Evolutionary conservation across 23 tunicate species (phyloP).

Genomic region (Trididemnum nubilum): DNA sequence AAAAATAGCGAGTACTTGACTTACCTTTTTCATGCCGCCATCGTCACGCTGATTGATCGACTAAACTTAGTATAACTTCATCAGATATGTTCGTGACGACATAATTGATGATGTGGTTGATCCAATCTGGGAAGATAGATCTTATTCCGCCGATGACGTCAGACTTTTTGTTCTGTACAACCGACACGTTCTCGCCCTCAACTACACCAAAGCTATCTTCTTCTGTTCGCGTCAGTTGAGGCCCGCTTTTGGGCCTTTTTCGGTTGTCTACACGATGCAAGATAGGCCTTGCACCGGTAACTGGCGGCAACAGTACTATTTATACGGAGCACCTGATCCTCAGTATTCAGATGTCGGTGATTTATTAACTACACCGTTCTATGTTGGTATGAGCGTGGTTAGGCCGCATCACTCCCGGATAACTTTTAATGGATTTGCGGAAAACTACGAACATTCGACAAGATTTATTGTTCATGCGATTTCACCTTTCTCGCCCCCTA

Average conservation of each 20-base stretch:
- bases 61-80: too few relatives aligned
- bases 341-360: not conserved
- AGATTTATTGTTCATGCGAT: constrained; percentile 31
- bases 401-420: constrained; percentile 51
- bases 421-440: constrained; percentile 31
- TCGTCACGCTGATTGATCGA: too few relatives aligned
- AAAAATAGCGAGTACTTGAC: too few relatives aligned
- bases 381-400: constrained; percentile 29
- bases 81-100: too few relatives aligned
- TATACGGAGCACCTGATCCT: constrained; percentile 35
- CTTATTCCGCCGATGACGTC: constrained; percentile 13
- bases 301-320: constrained; percentile 47
- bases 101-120: too few relatives aligned
- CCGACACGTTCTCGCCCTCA: not conserved
- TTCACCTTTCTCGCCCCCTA: not conserved
- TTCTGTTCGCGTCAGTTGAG: constrained; percentile 37
- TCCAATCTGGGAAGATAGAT: not conserved
- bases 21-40: too few relatives aligned
- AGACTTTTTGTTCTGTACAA: not conserved
- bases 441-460: not conserved
- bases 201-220: constrained; percentile 29
- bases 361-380: constrained; percentile 3
- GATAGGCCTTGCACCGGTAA: constrained; percentile 22
- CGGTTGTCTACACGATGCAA: constrained; percentile 35
- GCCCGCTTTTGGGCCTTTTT: constrained; percentile 44